Percentiles rank a stretch among this genome's conserved stretches.
Conservation (phyloP, 2,797 vertebrate genomes). For the Molossus alvarezi region DNA sequence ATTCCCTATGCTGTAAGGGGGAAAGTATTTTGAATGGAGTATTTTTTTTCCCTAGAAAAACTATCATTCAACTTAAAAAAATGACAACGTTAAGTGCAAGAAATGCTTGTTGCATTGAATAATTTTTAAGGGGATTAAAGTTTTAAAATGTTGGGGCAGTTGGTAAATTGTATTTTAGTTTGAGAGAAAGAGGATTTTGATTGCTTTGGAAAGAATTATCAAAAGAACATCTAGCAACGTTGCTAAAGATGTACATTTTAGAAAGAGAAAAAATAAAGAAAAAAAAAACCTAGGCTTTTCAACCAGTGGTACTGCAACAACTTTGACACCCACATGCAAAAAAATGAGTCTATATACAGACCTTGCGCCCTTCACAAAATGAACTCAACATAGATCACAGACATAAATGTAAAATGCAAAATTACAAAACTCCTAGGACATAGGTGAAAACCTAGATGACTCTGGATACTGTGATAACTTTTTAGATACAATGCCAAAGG, state of each 20-base stretch:
- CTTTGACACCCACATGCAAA: neutral
- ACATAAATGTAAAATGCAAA: neutral
- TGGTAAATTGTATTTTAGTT: constrained; percentile 54
- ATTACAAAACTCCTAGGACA: neutral
- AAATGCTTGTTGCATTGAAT: neutral
- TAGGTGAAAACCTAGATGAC: neutral
- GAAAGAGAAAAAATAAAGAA: neutral
- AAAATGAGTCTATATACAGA: neutral
- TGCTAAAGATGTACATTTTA: neutral
- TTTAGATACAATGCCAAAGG: neutral
- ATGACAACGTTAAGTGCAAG: constrained; percentile 53
- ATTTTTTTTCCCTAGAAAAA: constrained; percentile 28
- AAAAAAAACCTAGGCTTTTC: neutral
- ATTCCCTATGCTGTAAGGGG: neutral
- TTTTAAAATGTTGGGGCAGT: constrained; percentile 57
- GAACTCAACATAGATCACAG: neutral
- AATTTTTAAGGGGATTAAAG: constrained; percentile 56
- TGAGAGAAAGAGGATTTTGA: constrained; percentile 35
- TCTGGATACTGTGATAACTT: neutral
- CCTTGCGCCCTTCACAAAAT: neutral
- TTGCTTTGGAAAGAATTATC: constrained; percentile 62
- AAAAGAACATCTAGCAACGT: constrained; percentile 21
- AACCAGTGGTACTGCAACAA: neutral
- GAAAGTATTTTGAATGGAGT: neutral
- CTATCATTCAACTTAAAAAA: constrained; percentile 24